phyloP scores from a whole-genome alignment of 37 sponge, comb jelly and placozoan genomes.

The Spongia lamella region DNA sequence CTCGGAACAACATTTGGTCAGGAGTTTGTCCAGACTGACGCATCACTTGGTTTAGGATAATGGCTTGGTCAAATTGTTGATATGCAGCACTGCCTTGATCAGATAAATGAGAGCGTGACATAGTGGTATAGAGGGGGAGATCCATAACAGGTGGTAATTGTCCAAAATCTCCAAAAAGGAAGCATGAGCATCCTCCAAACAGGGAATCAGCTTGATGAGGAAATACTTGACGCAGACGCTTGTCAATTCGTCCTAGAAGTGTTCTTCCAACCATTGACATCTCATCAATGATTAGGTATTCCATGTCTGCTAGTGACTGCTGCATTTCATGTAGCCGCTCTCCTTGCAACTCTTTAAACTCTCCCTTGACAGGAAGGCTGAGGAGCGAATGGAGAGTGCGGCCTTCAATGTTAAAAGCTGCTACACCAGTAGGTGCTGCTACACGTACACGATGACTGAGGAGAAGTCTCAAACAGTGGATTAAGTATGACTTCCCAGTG shows the following conservation, averaged over 20 bases:
- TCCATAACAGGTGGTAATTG: conserved; percentile 43
- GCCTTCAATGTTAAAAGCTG: conserved; percentile 53
- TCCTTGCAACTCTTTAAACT: conserved; percentile 40
- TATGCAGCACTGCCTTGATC: conserved; percentile 18
- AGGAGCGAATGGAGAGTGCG: conserved; percentile 50
- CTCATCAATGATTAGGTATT: conserved; percentile 64
- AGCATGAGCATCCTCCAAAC: conserved; percentile 52
- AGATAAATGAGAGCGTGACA: conserved; percentile 5
- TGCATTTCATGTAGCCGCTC: conserved; percentile 28
- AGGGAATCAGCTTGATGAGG: conserved; percentile 28
- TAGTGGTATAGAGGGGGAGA: conserved; percentile 21
- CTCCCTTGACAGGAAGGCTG: conserved; percentile 21
- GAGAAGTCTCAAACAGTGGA: conserved; percentile 44
- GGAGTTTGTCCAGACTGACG: conserved; percentile 6
- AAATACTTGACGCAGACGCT: conserved; percentile 39
- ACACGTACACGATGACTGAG: conserved; percentile 17
- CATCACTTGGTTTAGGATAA: conserved; percentile 3
- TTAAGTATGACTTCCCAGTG: conserved; percentile 46
- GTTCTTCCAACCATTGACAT: conserved; percentile 59
- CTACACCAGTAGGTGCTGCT: conserved; percentile 62
- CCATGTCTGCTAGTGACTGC: conserved; percentile 24
- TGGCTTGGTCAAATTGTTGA: background rate
- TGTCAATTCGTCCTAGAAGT: conserved; percentile 48
- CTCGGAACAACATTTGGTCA: conserved; percentile 25
- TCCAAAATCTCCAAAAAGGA: conserved; percentile 58